A percentile compares a stretch with the other conserved stretches of the same genome.
These are phyloP conservation scores for Agonopterix heracliana DNA, from an alignment of 2,888 invertebrate genomes.

Conservation along the genomic window DNA sequence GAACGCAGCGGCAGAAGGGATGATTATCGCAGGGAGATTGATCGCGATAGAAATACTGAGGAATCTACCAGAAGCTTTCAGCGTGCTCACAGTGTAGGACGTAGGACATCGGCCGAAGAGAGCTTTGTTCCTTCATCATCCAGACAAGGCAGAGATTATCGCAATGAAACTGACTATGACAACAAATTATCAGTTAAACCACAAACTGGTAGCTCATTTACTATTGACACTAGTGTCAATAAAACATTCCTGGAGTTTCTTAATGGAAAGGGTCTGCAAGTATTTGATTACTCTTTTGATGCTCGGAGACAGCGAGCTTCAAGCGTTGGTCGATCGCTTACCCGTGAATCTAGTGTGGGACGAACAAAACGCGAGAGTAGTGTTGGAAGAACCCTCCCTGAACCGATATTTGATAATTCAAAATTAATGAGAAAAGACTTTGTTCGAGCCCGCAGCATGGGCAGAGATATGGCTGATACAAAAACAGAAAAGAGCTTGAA, in stretches of 20 bases:
- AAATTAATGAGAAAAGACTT: constrained; percentile 14
- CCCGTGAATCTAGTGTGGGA: constrained; percentile 11
- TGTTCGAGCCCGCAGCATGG: constrained; percentile 53
- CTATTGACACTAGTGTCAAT: constrained; percentile 57
- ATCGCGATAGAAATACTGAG: constrained; percentile 24
- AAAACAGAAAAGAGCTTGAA: constrained; percentile 36
- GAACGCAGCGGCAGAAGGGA: constrained; percentile 18
- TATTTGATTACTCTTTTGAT: constrained; percentile 36
- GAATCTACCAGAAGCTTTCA: constrained; percentile 19
- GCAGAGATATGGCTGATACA: constrained; percentile 22
- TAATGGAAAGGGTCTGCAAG: constrained; percentile 27
- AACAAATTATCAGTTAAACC: constrained; percentile 38
- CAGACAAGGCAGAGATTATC: constrained; percentile 20
- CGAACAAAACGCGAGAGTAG: constrained; percentile 11
- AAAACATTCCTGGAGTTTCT: constrained; percentile 49
- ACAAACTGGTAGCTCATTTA: constrained; percentile 42
- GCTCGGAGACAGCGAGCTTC: constrained; percentile 47
- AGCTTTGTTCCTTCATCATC: constrained; percentile 15
- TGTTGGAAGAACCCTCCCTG: constrained; percentile 14
- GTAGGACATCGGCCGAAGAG: constrained; percentile 16
- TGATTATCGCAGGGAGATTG: constrained; percentile 17
- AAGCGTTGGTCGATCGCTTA: constrained; percentile 53
- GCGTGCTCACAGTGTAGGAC: constrained; percentile 35
- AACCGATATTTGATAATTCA: background rate
- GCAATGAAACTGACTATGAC: constrained; percentile 9